phyloP scores from a whole-genome alignment of 2,797 vertebrate genomes.

The Microchirus variegatus region DNA sequence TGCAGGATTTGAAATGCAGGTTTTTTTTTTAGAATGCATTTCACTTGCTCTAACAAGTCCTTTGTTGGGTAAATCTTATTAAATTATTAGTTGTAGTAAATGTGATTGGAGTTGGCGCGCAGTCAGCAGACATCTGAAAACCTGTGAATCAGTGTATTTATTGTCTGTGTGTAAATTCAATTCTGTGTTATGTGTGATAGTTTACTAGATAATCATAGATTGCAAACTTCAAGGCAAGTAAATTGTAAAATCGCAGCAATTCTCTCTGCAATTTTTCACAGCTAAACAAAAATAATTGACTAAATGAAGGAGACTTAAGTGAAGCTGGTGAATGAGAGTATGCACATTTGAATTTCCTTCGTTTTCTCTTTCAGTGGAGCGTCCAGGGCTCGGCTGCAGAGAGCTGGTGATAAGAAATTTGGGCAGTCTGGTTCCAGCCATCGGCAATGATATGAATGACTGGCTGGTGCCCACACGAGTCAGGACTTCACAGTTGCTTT shows the following conservation, averaged over 20 bases:
- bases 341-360: neutral
- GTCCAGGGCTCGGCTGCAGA: slow-evolving; percentile 91
- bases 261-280: too few relatives aligned
- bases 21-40: slow-evolving; percentile 34
- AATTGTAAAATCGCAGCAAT: too few relatives aligned
- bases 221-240: too few relatives aligned
- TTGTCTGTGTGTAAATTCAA: neutral
- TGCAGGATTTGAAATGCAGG: slow-evolving; percentile 10
- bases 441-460: slow-evolving; percentile 87
- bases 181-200: too few relatives aligned
- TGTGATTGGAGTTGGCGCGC: neutral
- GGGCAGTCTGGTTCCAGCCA: slow-evolving; percentile 87
- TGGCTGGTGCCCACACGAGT: slow-evolving; percentile 90
- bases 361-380: slow-evolving; percentile 76
- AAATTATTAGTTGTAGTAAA: slow-evolving; percentile 30
- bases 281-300: too few relatives aligned
- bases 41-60: slow-evolving; percentile 53
- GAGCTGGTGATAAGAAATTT: slow-evolving; percentile 93
- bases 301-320: too few relatives aligned
- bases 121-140: slow-evolving; percentile 18
- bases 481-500: slow-evolving; percentile 88
- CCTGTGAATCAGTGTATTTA: slow-evolving; percentile 7
- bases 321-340: too few relatives aligned
- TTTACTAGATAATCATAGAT: too few relatives aligned
- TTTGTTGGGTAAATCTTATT: slow-evolving; percentile 18